These are phyloP conservation scores for Hypomecis atomaria DNA, from an alignment of 2,888 invertebrate species.

Conservation along the genomic window DNA sequence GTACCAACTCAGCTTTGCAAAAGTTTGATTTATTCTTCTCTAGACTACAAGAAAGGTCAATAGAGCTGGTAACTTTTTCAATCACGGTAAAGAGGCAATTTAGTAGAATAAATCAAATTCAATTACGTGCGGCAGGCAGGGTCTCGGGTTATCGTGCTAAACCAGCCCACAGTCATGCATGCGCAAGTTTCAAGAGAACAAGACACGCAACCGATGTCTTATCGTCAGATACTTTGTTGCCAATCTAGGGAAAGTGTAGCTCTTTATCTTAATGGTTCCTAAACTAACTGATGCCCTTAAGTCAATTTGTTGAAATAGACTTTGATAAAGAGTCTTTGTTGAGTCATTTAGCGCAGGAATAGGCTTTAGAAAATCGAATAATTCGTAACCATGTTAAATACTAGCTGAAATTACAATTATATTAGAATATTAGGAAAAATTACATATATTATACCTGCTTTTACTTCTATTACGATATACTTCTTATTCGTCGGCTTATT, in stretches of 20 bases:
- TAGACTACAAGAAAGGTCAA: not conserved
- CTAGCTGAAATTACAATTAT: too few relatives aligned
- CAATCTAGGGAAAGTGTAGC: slow-evolving; percentile 31
- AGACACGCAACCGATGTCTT: slow-evolving; percentile 53
- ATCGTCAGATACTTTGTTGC: slow-evolving; percentile 38
- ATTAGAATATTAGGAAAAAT: too few relatives aligned
- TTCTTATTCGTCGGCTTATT: too few relatives aligned
- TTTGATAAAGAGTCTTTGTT: not conserved
- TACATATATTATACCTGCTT: too few relatives aligned
- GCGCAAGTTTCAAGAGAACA: slow-evolving; percentile 42
- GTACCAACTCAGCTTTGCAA: too few relatives aligned
- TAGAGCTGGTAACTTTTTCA: slow-evolving; percentile 27
- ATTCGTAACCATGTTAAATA: too few relatives aligned
- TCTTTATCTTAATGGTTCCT: slow-evolving; percentile 21
- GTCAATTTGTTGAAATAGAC: slow-evolving; percentile 17
- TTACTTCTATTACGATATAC: too few relatives aligned
- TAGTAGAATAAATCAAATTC: slow-evolving; percentile 38
- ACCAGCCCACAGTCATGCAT: slow-evolving; percentile 47
- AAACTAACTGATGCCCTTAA: slow-evolving; percentile 19
- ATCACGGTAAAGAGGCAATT: slow-evolving; percentile 32
- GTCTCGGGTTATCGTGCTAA: slow-evolving; percentile 24
- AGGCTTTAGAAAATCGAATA: not conserved
- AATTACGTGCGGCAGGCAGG: slow-evolving; percentile 43
- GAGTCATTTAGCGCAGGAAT: not conserved
- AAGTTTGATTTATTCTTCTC: too few relatives aligned